Percentiles rank a stretch among this genome's conserved stretches.
phyloP scores from a whole-genome alignment of 2,797 vertebrate genomes.

The Masticophis lateralis region DNA sequence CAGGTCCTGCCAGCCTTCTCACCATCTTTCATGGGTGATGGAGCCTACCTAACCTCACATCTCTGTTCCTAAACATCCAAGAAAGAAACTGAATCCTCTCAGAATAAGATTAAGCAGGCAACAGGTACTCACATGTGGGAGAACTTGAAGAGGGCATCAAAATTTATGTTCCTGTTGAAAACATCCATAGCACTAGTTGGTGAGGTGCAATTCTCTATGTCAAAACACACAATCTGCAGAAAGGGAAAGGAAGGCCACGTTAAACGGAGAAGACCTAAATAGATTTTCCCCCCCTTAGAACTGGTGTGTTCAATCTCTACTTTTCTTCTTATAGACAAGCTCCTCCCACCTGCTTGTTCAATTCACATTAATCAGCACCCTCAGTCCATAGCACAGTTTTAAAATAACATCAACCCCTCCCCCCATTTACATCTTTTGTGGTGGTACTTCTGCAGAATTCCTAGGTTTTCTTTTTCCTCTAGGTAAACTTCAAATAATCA shows the following conservation, averaged over 20 bases:
- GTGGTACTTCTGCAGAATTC: not conserved
- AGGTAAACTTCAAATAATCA: not conserved
- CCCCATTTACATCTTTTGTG: not conserved
- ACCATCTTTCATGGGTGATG: not conserved
- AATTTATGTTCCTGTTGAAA: constrained; percentile 76
- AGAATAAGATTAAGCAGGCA: fast-evolving
- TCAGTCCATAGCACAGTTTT: not conserved
- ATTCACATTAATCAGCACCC: not conserved
- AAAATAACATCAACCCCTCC: not conserved
- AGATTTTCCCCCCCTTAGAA: not conserved
- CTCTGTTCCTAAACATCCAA: not conserved
- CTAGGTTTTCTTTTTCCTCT: not conserved
- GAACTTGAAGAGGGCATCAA: constrained; percentile 76
- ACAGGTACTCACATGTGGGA: constrained; percentile 75
- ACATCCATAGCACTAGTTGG: constrained; percentile 70
- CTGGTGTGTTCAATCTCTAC: not conserved
- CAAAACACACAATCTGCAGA: constrained; percentile 71
- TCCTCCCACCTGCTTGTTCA: not conserved
- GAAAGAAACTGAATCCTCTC: too few relatives aligned
- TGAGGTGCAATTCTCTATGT: constrained; percentile 32
- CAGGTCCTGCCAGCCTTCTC: not conserved
- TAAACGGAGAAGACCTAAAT: not conserved
- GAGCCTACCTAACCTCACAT: not conserved
- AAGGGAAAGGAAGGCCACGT: not conserved
- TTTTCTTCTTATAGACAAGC: not conserved